phyloP scores from a whole-genome alignment of 2,797 vertebrate genomes.

The Gymnopithys bicolor region DNA sequence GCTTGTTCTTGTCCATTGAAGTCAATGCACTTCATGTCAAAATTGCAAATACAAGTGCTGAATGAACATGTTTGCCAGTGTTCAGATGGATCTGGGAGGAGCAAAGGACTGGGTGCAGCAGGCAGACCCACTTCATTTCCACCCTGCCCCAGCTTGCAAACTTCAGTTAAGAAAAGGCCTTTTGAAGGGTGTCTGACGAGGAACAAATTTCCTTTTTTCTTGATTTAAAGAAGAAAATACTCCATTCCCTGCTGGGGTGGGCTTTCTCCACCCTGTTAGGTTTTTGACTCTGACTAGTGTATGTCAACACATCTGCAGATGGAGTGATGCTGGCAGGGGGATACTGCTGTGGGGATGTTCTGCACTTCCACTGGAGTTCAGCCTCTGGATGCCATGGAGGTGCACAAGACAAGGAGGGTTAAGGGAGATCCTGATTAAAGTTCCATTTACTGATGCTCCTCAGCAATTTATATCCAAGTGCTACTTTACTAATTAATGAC shows the following conservation, averaged over 20 bases:
- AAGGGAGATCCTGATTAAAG: conserved; percentile 69
- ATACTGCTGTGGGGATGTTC: conserved; percentile 9
- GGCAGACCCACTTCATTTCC: not conserved
- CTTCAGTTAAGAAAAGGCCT: not conserved
- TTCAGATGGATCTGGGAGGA: not conserved
- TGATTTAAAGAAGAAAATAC: not conserved
- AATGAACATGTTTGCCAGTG: not conserved
- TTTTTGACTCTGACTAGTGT: not conserved
- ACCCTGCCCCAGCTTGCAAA: not conserved
- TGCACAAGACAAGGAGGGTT: not conserved
- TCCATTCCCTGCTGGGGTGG: not conserved
- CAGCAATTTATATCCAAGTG: conserved; percentile 74
- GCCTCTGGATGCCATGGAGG: not conserved
- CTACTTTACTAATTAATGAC: conserved; percentile 78
- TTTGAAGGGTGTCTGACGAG: not conserved
- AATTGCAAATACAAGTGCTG: not conserved
- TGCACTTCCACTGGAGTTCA: conserved; percentile 53
- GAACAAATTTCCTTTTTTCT: not conserved
- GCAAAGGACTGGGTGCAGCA: accelerated
- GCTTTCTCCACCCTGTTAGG: not conserved
- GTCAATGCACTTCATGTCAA: not conserved
- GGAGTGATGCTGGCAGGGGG: not conserved
- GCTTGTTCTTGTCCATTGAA: not conserved
- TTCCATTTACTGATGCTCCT: conserved; percentile 72
- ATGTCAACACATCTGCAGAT: not conserved